Conservation (phyloP, 2,113 vertebrate species). For the Tenebrosternarchus preto region DNA sequence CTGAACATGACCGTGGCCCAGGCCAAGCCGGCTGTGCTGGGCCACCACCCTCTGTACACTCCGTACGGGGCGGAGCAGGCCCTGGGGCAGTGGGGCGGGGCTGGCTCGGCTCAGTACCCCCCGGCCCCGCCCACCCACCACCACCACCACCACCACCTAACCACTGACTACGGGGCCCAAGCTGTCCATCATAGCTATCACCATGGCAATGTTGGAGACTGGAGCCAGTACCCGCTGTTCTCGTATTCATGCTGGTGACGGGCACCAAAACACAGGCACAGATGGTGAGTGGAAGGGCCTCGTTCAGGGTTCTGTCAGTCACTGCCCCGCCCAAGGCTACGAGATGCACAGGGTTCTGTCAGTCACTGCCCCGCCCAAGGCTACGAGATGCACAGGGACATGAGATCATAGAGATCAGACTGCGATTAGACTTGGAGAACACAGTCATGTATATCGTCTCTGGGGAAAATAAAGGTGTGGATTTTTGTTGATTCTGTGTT, state of each 20-base stretch:
- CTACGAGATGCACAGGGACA: too few species aligned
- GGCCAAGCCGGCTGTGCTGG: constrained; percentile 71
- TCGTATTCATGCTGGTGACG: constrained; percentile 89
- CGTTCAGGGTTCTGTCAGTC: too few species aligned
- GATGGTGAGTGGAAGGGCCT: not conserved
- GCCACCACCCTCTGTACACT: constrained; percentile 75
- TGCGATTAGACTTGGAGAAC: not conserved
- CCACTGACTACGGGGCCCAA: constrained; percentile 79
- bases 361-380: too few species aligned
- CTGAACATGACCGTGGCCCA: constrained; percentile 78
- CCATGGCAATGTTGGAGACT: constrained; percentile 80
- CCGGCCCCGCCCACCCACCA: constrained; percentile 65
- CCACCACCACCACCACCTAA: constrained; percentile 72
- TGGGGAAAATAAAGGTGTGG: not conserved
- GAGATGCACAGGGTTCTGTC: too few species aligned
- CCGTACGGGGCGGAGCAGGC: constrained; percentile 77
- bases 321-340: too few species aligned
- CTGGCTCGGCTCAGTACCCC: constrained; percentile 77
- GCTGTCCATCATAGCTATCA: constrained; percentile 78
- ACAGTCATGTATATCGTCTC: not conserved
- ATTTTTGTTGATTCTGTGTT: not conserved
- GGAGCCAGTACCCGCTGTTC: constrained; percentile 89
- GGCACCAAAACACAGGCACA: not conserved
- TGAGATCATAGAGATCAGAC: not conserved
- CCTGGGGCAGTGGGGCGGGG: constrained; percentile 80